phyloP scores from a whole-genome alignment of 1,140 invertebrate genomes.

The Diprion similis region DNA sequence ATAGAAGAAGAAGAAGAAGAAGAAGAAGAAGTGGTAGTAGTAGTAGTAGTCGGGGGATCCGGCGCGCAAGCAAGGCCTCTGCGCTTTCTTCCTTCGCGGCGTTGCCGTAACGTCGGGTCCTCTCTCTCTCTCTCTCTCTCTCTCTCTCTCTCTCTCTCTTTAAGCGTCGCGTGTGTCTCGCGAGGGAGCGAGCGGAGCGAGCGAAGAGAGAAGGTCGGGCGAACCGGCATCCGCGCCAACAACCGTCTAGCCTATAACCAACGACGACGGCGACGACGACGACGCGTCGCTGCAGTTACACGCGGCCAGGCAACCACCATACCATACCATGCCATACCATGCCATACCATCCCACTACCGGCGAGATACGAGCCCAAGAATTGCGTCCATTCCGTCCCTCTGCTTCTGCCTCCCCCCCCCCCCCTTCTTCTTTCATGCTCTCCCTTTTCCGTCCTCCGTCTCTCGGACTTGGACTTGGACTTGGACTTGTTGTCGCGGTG shows the following conservation, averaged over 20 bases:
- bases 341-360: constrained; percentile 21
- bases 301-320: background rate
- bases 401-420: too few relatives aligned
- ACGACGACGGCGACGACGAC: background rate
- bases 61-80: background rate
- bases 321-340: background rate
- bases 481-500: too few relatives aligned
- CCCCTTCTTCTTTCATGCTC: too few relatives aligned
- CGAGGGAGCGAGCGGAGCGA: constrained; percentile 9
- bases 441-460: too few relatives aligned
- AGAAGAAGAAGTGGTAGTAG: background rate
- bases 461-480: too few relatives aligned
- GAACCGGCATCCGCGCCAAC: too few relatives aligned
- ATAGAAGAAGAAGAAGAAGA: background rate
- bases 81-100: background rate
- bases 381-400: too few relatives aligned
- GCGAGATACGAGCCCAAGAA: constrained; percentile 12
- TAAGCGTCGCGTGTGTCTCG: background rate
- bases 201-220: too few relatives aligned
- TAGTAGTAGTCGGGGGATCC: background rate
- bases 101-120: background rate
- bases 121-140: background rate
- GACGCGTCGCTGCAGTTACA: constrained; percentile 1
- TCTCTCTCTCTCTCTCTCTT: constrained; percentile 21
- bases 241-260: too few relatives aligned